Conservation (phyloP, 2,797 vertebrate genomes). For the Linurgus olivaceus region DNA sequence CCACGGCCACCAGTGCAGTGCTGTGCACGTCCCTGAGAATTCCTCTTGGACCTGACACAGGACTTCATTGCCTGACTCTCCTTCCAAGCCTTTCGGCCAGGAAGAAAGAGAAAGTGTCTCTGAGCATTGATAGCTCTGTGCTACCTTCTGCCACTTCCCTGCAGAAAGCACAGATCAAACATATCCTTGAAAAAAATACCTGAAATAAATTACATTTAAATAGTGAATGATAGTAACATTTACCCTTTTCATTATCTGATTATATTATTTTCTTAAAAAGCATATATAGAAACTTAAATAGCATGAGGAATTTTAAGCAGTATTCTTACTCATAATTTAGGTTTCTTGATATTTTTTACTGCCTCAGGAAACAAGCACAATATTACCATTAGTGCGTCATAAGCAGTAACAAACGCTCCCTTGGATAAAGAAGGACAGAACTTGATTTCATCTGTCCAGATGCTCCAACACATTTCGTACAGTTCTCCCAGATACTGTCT, state of each 20-base stretch:
- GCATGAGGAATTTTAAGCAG: not conserved
- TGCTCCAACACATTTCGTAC: not conserved
- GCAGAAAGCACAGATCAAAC: not conserved
- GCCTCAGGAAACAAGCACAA: not conserved
- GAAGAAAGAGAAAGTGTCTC: not conserved
- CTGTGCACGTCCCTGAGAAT: not conserved
- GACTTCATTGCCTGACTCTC: not conserved
- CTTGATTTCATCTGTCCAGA: not conserved
- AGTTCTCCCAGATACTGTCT: not conserved
- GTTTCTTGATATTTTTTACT: not conserved
- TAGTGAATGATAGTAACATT: not conserved
- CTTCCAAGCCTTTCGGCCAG: not conserved
- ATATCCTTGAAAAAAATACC: rapidly evolving
- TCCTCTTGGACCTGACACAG: no score
- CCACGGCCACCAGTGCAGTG: rapidly evolving
- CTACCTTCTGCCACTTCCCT: not conserved
- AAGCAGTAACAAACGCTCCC: not conserved
- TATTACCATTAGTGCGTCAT: not conserved
- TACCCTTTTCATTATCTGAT: not conserved
- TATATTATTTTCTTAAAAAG: not conserved
- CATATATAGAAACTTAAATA: not conserved
- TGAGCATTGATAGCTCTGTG: not conserved
- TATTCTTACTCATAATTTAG: not conserved
- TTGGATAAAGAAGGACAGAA: not conserved
- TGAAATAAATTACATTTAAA: not conserved